These are phyloP conservation scores for Loriculus beryllinus DNA, from an alignment of 2,797 vertebrate species.

Conservation along the genomic window DNA sequence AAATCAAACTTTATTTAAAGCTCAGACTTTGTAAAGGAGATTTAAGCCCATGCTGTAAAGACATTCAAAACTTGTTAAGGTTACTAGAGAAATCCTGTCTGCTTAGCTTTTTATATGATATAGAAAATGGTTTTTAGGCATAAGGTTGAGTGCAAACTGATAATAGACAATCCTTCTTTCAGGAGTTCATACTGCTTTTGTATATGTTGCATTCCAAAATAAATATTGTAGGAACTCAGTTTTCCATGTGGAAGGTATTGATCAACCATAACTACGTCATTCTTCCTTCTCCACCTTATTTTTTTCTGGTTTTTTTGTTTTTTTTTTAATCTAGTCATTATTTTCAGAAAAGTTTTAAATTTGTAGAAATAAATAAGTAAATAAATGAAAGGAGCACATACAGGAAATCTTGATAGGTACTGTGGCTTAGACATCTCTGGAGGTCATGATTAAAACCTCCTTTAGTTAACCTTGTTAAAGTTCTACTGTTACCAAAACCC, in stretches of 20 bases:
- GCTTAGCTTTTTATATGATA: not conserved
- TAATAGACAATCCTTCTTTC: not conserved
- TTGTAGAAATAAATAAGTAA: not conserved
- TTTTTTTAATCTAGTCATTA: not conserved
- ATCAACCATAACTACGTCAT: not conserved
- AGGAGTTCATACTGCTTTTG: not conserved
- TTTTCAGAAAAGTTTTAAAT: not conserved
- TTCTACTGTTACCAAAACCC: not conserved
- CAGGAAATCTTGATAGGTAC: not conserved
- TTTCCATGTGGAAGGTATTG: not conserved
- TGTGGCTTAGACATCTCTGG: not conserved
- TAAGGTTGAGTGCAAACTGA: not conserved
- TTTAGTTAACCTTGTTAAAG: conserved; percentile 32
- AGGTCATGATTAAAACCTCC: not conserved
- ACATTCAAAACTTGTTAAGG: conserved; percentile 1
- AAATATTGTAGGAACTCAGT: not conserved
- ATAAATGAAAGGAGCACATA: not conserved
- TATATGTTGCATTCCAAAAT: not conserved
- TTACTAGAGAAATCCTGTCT: conserved; percentile 31
- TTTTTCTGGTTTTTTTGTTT: no score
- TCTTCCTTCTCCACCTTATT: not conserved
- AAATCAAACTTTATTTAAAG: conserved; percentile 20
- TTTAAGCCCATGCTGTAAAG: conserved; percentile 3
- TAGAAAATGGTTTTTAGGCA: not conserved
- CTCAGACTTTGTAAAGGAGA: not conserved